Percentiles rank a stretch among this genome's conserved stretches.
phyloP scores from a whole-genome alignment of 2,888 invertebrate genomes.

The Parthenolecanium corni region DNA sequence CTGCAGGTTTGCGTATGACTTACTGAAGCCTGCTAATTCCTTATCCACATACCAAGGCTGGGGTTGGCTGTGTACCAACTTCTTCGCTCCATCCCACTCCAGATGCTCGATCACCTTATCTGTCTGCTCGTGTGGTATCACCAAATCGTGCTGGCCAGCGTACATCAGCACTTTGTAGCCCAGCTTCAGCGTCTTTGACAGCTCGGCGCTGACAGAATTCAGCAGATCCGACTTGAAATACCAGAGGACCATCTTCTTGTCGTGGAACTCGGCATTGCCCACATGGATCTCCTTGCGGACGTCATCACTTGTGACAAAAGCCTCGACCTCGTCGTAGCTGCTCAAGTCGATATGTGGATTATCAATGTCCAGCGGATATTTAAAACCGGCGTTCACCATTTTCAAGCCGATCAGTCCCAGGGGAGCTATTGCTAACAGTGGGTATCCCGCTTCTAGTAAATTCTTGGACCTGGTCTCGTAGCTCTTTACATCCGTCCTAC shows the following conservation, averaged over 20 bases:
- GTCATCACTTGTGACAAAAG: background rate
- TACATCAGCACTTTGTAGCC: background rate
- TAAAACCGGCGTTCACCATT: too few relatives aligned
- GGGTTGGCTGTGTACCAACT: background rate
- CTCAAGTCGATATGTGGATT: background rate
- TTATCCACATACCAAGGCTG: background rate
- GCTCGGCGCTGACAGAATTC: background rate
- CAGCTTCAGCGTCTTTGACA: background rate
- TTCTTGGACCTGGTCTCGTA: background rate
- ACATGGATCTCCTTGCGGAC: background rate
- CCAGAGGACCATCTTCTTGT: background rate
- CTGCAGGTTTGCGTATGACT: background rate
- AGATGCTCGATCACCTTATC: background rate
- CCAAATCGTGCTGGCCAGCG: background rate
- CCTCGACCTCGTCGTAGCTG: background rate
- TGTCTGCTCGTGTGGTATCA: background rate
- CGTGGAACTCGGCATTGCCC: background rate
- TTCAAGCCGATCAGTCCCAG: background rate
- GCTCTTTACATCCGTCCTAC: background rate
- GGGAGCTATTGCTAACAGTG: background rate
- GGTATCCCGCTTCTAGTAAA: background rate
- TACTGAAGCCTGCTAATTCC: background rate
- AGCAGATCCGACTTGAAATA: background rate
- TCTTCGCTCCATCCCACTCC: background rate
- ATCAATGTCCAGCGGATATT: too few relatives aligned